phyloP scores from a whole-genome alignment of 2,797 vertebrate species.

The Lepus townsendii region DNA sequence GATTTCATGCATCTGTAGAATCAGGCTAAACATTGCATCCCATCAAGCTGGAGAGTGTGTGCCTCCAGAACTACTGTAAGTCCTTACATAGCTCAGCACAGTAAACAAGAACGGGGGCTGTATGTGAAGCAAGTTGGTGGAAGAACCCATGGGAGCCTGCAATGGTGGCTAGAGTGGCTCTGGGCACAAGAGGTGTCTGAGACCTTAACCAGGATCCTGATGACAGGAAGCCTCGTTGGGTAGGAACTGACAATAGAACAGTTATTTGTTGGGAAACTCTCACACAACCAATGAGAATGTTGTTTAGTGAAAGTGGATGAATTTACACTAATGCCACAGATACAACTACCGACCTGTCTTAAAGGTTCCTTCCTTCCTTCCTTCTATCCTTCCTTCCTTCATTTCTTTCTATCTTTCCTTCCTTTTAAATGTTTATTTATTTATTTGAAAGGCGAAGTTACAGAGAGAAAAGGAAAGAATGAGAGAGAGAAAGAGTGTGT shows the following conservation, averaged over 20 bases:
- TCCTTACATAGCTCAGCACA: background rate
- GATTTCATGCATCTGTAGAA: constrained; percentile 10
- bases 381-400: no score
- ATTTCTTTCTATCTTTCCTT: no score
- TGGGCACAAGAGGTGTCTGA: background rate
- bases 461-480: no score
- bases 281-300: background rate
- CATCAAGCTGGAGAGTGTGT: background rate
- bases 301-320: background rate
- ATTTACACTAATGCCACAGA: background rate
- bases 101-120: background rate
- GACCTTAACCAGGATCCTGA: background rate
- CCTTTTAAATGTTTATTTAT: no score
- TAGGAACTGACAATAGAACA: background rate
- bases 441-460: no score
- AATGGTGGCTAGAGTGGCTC: background rate
- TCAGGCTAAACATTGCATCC: background rate
- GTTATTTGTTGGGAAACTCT: background rate
- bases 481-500: no score
- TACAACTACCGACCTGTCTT: background rate
- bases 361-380: background rate
- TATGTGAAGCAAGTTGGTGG: background rate
- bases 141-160: background rate
- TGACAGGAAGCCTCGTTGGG: background rate
- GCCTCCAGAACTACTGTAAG: background rate